These are phyloP conservation scores for Spodoptera littoralis DNA, from an alignment of 2,888 invertebrate species.

Conservation along the genomic window DNA sequence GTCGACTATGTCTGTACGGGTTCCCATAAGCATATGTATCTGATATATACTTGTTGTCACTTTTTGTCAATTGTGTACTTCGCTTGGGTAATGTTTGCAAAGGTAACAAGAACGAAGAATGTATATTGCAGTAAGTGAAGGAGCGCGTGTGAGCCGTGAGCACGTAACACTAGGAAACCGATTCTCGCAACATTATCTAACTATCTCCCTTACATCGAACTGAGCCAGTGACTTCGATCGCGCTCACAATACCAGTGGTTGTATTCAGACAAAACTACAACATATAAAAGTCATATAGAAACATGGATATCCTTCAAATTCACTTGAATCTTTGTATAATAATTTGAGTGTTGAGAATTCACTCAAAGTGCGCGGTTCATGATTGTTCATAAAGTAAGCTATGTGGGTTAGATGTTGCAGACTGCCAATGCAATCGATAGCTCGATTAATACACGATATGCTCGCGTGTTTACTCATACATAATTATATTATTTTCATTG, in stretches of 20 bases:
- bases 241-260: background rate
- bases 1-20: slow-evolving; percentile 9
- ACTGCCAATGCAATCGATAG: slow-evolving; percentile 61
- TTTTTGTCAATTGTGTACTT: slow-evolving; percentile 56
- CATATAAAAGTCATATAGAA: too few species aligned
- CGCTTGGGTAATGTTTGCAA: slow-evolving; percentile 66
- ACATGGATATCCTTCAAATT: too few species aligned
- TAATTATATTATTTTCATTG: slow-evolving; percentile 53
- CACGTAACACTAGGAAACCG: slow-evolving; percentile 80
- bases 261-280: too few species aligned
- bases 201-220: slow-evolving; percentile 47
- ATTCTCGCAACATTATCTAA: slow-evolving; percentile 78
- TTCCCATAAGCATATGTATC: slow-evolving; percentile 29
- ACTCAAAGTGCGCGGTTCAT: slow-evolving; percentile 28
- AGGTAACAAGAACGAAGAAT: slow-evolving; percentile 60
- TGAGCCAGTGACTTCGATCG: background rate
- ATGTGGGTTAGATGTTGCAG: slow-evolving; percentile 66
- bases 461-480: slow-evolving; percentile 42
- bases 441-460: slow-evolving; percentile 60
- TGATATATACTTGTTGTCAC: slow-evolving; percentile 5
- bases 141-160: slow-evolving; percentile 57
- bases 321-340: background rate
- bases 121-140: slow-evolving; percentile 59
- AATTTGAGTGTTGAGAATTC: background rate
- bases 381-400: slow-evolving; percentile 55